phyloP scores from a whole-genome alignment of 2,888 invertebrate species.

The Gymnocheta viridis region DNA sequence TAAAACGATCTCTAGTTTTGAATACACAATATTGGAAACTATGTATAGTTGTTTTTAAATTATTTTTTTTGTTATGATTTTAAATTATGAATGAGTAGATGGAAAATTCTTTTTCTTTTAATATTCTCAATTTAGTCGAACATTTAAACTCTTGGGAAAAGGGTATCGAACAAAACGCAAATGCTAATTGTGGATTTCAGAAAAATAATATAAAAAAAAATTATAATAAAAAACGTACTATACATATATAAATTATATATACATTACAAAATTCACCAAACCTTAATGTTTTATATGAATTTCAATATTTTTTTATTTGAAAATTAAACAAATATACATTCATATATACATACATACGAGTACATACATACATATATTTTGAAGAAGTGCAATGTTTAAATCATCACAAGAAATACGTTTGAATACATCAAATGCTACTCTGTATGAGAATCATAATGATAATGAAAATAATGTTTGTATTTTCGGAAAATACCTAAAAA shows the following conservation, averaged over 20 bases:
- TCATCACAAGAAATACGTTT: conserved; percentile 81
- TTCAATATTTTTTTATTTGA: not conserved
- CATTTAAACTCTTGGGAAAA: conserved; percentile 55
- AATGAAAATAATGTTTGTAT: conserved; percentile 75
- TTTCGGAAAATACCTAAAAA: conserved; percentile 80
- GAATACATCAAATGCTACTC: conserved; percentile 72
- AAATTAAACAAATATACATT: conserved; percentile 1
- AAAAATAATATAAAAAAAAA: conserved; percentile 10
- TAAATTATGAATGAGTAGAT: conserved; percentile 57
- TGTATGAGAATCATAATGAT: conserved; percentile 47
- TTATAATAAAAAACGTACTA: not conserved
- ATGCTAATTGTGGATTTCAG: conserved; percentile 26
- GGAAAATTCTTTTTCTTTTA: conserved; percentile 59
- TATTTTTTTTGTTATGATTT: conserved; percentile 37
- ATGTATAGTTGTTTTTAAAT: not conserved
- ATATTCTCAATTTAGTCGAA: conserved; percentile 60
- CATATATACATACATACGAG: no score
- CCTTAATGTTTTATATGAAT: conserved; percentile 13
- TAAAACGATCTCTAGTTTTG: no score
- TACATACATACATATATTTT: no score
- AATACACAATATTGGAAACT: conserved; percentile 31
- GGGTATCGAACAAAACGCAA: conserved; percentile 42
- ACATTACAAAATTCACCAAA: not conserved
- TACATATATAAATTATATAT: not conserved
- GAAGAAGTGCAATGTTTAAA: conserved; percentile 77